Conservation (phyloP, 1,140 invertebrate genomes). For the Eupristina koningsbergeri region DNA sequence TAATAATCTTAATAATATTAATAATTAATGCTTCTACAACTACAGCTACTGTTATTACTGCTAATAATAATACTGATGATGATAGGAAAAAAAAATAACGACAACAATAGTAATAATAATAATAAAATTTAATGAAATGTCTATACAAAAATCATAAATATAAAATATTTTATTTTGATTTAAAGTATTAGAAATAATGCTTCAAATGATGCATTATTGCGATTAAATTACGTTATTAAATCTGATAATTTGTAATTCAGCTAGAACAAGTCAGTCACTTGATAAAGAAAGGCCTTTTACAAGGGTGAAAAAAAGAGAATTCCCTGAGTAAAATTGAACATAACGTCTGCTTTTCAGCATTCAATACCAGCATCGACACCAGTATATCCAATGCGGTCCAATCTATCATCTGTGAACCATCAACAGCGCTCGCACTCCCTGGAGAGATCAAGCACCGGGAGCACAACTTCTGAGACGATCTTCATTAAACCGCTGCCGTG, state of each 20-base stretch:
- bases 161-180: too few species aligned
- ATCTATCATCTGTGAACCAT: not conserved
- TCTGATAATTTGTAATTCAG: not conserved
- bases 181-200: too few species aligned
- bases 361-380: not conserved
- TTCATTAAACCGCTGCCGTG: conserved; percentile 81
- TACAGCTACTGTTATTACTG: too few species aligned
- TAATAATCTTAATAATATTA: too few species aligned
- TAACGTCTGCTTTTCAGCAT: not conserved
- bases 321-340: not conserved
- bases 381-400: not conserved
- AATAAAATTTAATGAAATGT: too few species aligned
- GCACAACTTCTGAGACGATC: conserved; percentile 59
- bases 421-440: conserved; percentile 36
- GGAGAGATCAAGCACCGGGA: not conserved
- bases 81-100: too few species aligned
- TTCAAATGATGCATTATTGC: too few species aligned
- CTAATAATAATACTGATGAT: too few species aligned
- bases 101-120: too few species aligned
- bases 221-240: too few species aligned
- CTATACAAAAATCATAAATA: too few species aligned
- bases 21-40: too few species aligned
- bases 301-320: not conserved
- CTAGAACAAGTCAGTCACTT: not conserved
- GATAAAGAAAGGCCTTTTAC: not conserved